Evolutionary conservation across 2,113 vertebrate species (phyloP).

Genomic region (Prionailurus bengalensis): DNA sequence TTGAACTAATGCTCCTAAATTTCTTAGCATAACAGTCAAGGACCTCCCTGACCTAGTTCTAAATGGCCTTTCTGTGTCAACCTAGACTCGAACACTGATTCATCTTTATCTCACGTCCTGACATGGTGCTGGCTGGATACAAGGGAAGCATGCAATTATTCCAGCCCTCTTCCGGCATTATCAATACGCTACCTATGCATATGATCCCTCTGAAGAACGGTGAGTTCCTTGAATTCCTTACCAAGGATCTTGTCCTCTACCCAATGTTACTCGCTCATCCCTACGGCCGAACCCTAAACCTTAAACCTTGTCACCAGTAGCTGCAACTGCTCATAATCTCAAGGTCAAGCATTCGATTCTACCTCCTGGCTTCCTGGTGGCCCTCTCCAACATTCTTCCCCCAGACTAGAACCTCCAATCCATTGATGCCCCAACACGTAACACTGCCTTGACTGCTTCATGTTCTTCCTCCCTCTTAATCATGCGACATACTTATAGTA

Average conservation of each 20-base stretch:
- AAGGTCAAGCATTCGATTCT: not conserved
- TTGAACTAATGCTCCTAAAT: not conserved
- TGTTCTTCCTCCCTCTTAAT: not conserved
- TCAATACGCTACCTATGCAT: fast-evolving
- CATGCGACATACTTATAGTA: not conserved
- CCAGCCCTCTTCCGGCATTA: not conserved
- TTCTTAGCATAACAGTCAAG: not conserved
- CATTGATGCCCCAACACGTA: fast-evolving
- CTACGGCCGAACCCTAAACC: too few species aligned
- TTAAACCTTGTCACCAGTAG: not conserved
- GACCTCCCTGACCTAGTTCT: not conserved
- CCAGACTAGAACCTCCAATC: not conserved
- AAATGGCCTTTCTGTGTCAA: not conserved
- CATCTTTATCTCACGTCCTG: not conserved
- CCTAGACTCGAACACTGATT: not conserved
- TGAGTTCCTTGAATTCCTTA: not conserved
- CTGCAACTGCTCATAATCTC: not conserved
- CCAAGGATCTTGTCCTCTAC: not conserved
- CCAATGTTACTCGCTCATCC: not conserved
- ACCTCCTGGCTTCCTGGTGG: not conserved
- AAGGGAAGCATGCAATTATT: not conserved
- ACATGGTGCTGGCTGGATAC: not conserved
- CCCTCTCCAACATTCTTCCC: not conserved
- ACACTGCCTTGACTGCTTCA: not conserved
- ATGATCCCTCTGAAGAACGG: not conserved